Conservation (phyloP, 2,888 invertebrate genomes). For the Helleia helle region DNA sequence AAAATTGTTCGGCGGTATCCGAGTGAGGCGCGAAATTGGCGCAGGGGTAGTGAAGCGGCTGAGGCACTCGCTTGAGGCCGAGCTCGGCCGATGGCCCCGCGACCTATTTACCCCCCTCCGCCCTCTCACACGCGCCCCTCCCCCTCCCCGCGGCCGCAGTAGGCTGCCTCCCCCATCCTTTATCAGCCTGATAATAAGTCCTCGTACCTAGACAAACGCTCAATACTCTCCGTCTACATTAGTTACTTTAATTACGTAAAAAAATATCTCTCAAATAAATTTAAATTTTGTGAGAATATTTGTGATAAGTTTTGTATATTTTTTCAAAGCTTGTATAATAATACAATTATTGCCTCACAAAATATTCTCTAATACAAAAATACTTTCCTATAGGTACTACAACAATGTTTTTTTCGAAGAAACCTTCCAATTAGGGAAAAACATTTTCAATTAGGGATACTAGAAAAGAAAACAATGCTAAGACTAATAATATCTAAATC, state of each 20-base stretch:
- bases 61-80: constrained; percentile 43
- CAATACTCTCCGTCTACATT: constrained; percentile 11
- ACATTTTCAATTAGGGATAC: too few species aligned
- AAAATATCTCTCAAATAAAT: too few species aligned
- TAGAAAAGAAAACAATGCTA: too few species aligned
- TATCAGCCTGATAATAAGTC: constrained; percentile 51
- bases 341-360: too few species aligned
- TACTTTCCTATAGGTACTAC: too few species aligned
- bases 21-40: constrained; percentile 25
- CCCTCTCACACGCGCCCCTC: constrained; percentile 10
- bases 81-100: constrained; percentile 60
- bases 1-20: constrained; percentile 11
- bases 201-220: constrained; percentile 25
- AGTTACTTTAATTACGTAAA: background rate
- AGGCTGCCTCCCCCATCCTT: constrained; percentile 37
- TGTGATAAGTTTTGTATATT: too few species aligned
- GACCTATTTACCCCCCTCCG: constrained; percentile 53
- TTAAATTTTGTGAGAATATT: too few species aligned
- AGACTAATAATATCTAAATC: too few species aligned
- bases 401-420: too few species aligned
- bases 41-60: constrained; percentile 41
- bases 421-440: too few species aligned
- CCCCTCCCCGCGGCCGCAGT: constrained; percentile 15
- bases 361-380: too few species aligned
- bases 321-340: too few species aligned